Evolutionary conservation across 2,797 vertebrate species (phyloP).

Genomic region (Chloroceryle inda): DNA sequence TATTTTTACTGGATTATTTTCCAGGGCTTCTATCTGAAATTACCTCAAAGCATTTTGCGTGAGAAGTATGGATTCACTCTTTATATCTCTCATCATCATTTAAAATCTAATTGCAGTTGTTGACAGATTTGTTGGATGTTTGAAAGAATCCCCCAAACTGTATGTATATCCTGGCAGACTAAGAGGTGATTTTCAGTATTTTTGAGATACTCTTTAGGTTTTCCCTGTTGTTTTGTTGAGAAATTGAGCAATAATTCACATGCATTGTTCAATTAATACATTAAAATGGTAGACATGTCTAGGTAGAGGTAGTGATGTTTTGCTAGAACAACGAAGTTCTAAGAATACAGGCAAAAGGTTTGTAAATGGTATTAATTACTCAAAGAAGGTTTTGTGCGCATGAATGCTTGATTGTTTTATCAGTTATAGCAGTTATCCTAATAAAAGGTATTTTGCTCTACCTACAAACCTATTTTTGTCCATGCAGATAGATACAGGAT

Average conservation of each 20-base stretch:
- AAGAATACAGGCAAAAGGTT: background rate
- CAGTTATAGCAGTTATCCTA: background rate
- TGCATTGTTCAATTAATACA: background rate
- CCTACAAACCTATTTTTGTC: background rate
- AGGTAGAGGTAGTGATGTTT: background rate
- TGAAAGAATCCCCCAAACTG: background rate
- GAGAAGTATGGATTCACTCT: background rate
- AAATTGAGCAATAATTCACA: background rate
- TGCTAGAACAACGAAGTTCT: background rate
- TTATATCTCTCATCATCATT: background rate
- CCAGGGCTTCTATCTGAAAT: background rate
- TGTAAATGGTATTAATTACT: background rate
- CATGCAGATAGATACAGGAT: background rate
- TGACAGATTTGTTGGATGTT: background rate
- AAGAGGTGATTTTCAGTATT: background rate
- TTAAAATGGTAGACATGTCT: background rate
- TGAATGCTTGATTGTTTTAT: background rate
- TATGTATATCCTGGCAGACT: background rate
- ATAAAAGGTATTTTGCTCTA: background rate
- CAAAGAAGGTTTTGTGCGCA: background rate
- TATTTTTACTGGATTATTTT: background rate
- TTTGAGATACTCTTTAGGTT: background rate
- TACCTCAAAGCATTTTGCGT: background rate
- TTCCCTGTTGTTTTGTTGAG: background rate
- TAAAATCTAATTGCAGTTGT: background rate